Evolutionary conservation across 2,797 vertebrate genomes (phyloP), one percentile per base, ranked within the genome.

Genomic region (Melanotaenia pygmaea): DNA sequence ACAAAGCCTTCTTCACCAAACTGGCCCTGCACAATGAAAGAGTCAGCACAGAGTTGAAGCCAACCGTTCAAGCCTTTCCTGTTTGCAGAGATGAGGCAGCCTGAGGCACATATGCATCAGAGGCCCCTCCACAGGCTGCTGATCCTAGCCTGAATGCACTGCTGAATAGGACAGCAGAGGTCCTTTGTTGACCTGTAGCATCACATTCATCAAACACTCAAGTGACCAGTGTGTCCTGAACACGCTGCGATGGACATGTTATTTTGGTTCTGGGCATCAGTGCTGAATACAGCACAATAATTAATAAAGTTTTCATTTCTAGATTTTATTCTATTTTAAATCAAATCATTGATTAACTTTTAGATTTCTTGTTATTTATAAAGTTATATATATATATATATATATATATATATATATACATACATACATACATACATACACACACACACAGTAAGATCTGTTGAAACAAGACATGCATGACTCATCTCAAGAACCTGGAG

Each of bases 101-200:
- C 82, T 64, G 85, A 72, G 86, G 83, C 91, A 73, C 69, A 82
- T 59, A 82, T 80, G 86, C 84, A 86, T 86, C 86, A 82, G 89
- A 89, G 91, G 87, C 89, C 87, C 77, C 85, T 80, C 84, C 85
- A 72, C 80, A 62, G 81, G 82, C 81, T 59, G 70, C 88, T 93
- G 91, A 93, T 92, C 92, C 92, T 18, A 50, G 66, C 75, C 83
- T 92, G 83, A 93, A 93, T 86, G 88, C 77, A 69, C 74, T 14
- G 71, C 67, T 91, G 84, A 92, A 91, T 91, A 83, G 89, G 84
- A 68, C 86, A 74, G 82, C 82, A 71, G 76, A 72, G 63, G 59
- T 77, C 89, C 78, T 90, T 93, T 94, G 92, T 94, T 85, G 85
- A 87, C 86, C 88, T 92, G 92, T 91, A 93, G 86, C 88, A 91